Evolutionary conservation across 2,797 vertebrate genomes (phyloP), one percentile per base, ranked within the genome.

Genomic region (Galaxias olidus): DNA sequence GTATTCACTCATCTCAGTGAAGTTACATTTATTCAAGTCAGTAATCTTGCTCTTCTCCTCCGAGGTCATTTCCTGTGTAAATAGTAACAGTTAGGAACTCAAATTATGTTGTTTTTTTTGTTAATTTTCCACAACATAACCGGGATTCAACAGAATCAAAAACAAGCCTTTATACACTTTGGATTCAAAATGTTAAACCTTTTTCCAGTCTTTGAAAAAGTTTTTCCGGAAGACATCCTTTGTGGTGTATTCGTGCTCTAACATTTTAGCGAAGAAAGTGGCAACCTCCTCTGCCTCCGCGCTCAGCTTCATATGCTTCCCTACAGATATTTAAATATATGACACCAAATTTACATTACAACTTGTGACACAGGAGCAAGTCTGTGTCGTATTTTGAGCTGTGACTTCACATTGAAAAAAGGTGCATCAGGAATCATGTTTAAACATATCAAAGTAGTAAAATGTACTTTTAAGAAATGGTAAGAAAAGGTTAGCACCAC

Each of bases 181-280:
- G 40, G 18, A 63, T 41, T 14, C 10, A 65, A 10, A 2, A 14
- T 11, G 10, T 15, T 50, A 0, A 55, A 99, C 98, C 96, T 97
- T 99, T 63, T 94, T 93, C 98, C 98, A 99, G 84, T 99, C 96
- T 86, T 98, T 99, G 73, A 97, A 99, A 71, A 99, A 99, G 88
- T 99, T 99, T 92, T 99, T 99, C 84, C 95, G 94, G 82, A 99
- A 99, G 86, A 96, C 93, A 41, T 99, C 97, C 81, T 99, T 99
- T 71, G 97, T 98, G 82, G 96, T 98, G 90, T 99, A 98, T 75
- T 98, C 97, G 1, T 99, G 97, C 77, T 98, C 97, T 77, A 99
- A 91, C 97, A 99, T 99, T 94, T 99, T 98, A 76, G 92, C 95
- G 89, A 98, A 99, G 87, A 99, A 99, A 0, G 97, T 99, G 54